Percentiles rank a stretch among this genome's conserved stretches.
These are phyloP conservation scores for Mastomys natalensis DNA, from an alignment of 2,113 vertebrate species.

Conservation along the genomic window DNA sequence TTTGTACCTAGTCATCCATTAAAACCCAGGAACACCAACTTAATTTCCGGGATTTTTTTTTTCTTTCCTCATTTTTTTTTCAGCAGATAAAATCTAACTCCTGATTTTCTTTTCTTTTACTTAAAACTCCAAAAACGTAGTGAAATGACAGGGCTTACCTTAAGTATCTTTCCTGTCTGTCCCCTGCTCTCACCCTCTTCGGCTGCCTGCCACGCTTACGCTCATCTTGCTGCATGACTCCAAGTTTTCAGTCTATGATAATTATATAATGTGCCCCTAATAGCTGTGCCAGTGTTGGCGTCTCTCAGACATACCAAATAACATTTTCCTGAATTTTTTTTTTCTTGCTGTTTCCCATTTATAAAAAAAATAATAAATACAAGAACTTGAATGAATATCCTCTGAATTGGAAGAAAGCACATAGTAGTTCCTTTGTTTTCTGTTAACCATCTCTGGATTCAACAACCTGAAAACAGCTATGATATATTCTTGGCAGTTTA, in stretches of 20 bases:
- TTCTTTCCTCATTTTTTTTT: slow-evolving; percentile 82
- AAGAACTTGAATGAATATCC: slow-evolving; percentile 75
- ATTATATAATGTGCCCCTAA: slow-evolving; percentile 89
- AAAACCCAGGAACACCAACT: slow-evolving; percentile 50
- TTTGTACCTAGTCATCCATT: slow-evolving; percentile 19
- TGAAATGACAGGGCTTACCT: slow-evolving; percentile 99
- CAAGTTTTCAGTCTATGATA: slow-evolving; percentile 91
- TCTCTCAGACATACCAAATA: slow-evolving; percentile 81
- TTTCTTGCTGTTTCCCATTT: slow-evolving; percentile 74
- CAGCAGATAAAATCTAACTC: slow-evolving; percentile 87
- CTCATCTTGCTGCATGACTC: slow-evolving; percentile 90
- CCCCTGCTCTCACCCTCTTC: slow-evolving; percentile 88
- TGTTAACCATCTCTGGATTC: slow-evolving; percentile 68
- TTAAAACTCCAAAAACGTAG: slow-evolving; percentile 99
- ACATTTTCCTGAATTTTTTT: slow-evolving; percentile 70
- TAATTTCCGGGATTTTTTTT: slow-evolving; percentile 76
- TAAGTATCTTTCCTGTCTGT: slow-evolving; percentile 95
- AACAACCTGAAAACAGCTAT: slow-evolving; percentile 79
- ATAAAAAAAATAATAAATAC: slow-evolving; percentile 77
- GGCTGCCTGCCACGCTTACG: slow-evolving; percentile 88
- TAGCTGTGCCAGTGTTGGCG: slow-evolving; percentile 87
- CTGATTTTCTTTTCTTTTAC: slow-evolving; percentile 91
- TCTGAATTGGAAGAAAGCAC: slow-evolving; percentile 84
- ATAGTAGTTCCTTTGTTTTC: slow-evolving; percentile 51
- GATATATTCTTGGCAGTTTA: slow-evolving; percentile 83